A percentile compares a stretch with the other conserved stretches of the same genome.
These are phyloP conservation scores for Drosophila rellima DNA, from an alignment of 2,888 invertebrate genomes.

Conservation along the genomic window DNA sequence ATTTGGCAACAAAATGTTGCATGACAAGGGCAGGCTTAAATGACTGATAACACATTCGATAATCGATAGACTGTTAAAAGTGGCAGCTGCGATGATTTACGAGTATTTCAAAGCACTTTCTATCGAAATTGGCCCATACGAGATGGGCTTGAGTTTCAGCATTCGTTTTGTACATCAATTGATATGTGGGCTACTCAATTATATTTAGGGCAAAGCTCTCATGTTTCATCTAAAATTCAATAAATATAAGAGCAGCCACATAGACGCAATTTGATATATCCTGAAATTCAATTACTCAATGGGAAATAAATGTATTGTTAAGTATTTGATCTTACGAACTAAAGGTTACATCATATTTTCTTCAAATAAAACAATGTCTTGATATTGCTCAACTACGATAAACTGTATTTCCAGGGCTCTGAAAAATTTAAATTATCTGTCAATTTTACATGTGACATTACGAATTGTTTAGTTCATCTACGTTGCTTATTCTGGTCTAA, in stretches of 20 bases:
- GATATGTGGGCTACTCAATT: constrained; percentile 11
- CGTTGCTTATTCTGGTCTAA: no score
- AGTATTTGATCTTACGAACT: constrained; percentile 16
- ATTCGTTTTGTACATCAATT: constrained; percentile 26
- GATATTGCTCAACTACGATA: not conserved
- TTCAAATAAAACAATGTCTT: not conserved
- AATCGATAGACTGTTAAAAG: constrained; percentile 55
- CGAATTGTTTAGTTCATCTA: no score
- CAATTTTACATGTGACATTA: not conserved
- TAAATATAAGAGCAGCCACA: constrained; percentile 60
- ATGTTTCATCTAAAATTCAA: constrained; percentile 65
- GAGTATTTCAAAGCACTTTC: constrained; percentile 44
- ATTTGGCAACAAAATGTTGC: constrained; percentile 14
- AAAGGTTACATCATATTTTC: not conserved
- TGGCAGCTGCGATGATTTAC: constrained; percentile 41
- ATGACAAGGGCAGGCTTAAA: constrained; percentile 47
- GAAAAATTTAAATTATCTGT: not conserved
- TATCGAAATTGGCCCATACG: constrained; percentile 27
- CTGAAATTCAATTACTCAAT: constrained; percentile 30
- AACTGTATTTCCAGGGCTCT: not conserved
- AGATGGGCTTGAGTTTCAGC: constrained; percentile 49
- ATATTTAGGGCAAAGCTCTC: constrained; percentile 33
- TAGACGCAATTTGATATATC: constrained; percentile 52
- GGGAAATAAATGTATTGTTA: constrained; percentile 14
- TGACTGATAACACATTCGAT: constrained; percentile 70